Base-by-base conservation (phyloP, 1,140 invertebrate species). In the Drosophila albomicans region DNA sequence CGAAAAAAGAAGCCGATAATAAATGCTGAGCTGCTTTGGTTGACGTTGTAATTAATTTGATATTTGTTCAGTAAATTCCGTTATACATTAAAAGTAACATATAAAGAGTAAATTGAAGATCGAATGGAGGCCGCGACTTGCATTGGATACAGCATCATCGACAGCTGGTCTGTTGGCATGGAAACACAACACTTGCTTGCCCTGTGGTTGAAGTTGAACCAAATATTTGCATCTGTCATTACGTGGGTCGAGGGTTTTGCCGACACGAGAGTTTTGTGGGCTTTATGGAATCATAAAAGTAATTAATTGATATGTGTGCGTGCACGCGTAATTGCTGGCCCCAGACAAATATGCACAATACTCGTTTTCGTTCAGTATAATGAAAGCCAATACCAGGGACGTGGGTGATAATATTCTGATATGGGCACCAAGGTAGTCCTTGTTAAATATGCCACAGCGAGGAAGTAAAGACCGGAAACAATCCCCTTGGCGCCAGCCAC, bases 211-310 rank as follows among this genome's bases (percentile, higher is more conserved):
- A 54, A 68, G 57, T 58, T 66, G 30, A 66, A 66, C 43, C 70
- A 77, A 58, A 74, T 68, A 86, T 85, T 86, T 79, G 75, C 82
- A 72, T 78, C 75, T 85, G 78, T 85, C 82, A 81, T 81, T 81
- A 82, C 74, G 48, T 28, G 20, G 20, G n/a, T 38, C 41, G 38
- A 38, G 49, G 28, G 38, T 28, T 30, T 65, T 45, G 59, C 35
- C 11, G n/a, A 6, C 10, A 10, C 28, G 20, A 30, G 16, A 43
- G 35, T 59, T 49, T 67, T 71, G 68, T 59, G 41, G 75, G 38
- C 74, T 86, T 72, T 79, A 75, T 87, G 77, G 80, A 87, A 84
- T 87, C 84, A 88, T 88, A 87, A 87, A 87, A 87, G 84, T 88
- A 87, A 88, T 87, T 87, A 87, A 87, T 88, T 88, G 70, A 87